These are phyloP conservation scores for Neolamprologus caudopunctatus DNA, from an alignment of 2,113 vertebrate species.

Conservation along the genomic window DNA sequence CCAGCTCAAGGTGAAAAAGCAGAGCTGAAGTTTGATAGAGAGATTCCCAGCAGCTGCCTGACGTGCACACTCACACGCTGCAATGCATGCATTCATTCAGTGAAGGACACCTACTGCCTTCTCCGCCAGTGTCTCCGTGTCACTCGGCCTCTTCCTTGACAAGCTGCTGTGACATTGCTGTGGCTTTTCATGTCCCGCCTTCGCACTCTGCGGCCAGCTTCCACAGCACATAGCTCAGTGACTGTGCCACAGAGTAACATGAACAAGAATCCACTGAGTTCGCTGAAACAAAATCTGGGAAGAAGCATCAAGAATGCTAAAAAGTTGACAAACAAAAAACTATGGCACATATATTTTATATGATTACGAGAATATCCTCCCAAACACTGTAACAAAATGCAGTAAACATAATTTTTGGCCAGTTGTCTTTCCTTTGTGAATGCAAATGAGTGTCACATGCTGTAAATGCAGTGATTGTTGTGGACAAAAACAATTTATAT, in stretches of 20 bases:
- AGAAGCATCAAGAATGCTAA: not conserved
- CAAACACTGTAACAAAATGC: not conserved
- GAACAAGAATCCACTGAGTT: not conserved
- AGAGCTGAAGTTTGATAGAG: constrained; percentile 7
- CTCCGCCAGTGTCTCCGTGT: constrained; percentile 1
- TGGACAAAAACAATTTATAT: not conserved
- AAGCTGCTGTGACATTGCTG: constrained; percentile 41
- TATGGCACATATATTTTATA: not conserved
- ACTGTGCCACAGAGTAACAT: not conserved
- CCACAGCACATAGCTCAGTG: constrained; percentile 45
- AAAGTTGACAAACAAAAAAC: not conserved
- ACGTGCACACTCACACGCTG: not conserved
- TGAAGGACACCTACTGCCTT: not conserved
- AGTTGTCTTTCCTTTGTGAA: not conserved
- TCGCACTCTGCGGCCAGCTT: constrained; percentile 63
- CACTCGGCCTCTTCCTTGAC: constrained; percentile 43
- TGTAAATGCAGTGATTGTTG: not conserved
- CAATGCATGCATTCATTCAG: not conserved
- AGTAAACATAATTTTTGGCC: not conserved
- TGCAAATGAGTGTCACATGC: not conserved
- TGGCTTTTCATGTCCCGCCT: constrained; percentile 66
- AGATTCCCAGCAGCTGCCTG: constrained; percentile 1
- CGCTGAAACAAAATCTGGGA: not conserved
- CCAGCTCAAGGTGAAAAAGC: not conserved
- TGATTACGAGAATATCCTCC: not conserved